Evolutionary conservation across 1,140 invertebrate genomes (phyloP), one percentile per base, ranked within the genome.

Genomic region (Sarcophaga peregrina): DNA sequence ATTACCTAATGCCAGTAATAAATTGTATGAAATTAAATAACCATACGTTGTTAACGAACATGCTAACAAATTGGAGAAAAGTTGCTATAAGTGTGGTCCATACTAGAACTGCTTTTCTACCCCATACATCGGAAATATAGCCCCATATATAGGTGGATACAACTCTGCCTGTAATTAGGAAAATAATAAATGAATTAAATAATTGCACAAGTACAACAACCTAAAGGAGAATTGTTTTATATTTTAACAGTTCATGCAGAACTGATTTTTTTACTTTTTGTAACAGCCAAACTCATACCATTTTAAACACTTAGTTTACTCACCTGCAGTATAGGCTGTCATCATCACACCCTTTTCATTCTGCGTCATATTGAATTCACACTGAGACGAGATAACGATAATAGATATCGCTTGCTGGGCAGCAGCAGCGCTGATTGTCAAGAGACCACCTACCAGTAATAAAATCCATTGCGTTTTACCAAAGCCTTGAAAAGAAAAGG

Each of bases 1-100:
- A 91, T 91, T 85, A 93, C 93, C 93, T 92, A 54, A 93, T 90
- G n/a, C 93, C 93, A 86, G 90, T 92, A 75, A 93, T 86, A 45
- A 93, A 91, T 82, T 93, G 88, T 11, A 92, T 90, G 10, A 92
- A 83, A 25, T 93, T 87, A 83, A 93, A 92, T 0, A 92, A 82
- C 85, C 91, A 91, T 83, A 92, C 91, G n/a, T 87, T 90, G 81
- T 92, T 92, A 8, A 92, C 90, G 62, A 92, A 91, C 86, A 92
- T 92, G 2, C 92, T 91, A 20, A 90, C 75, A n/a, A 93, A 85
- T 45, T 87, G 87, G 52, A 89, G 81, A 74, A 52, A 73, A 37
- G 83, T 86, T 82, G 86, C 85, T 8, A 80, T 50, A 45, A 89
- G 86, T 8, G 82, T 91, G 0, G 91, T 91, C 83, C 87, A 91